These are phyloP conservation scores for Sphecodes monilicornis DNA, from an alignment of 2,888 invertebrate species.

Conservation along the genomic window DNA sequence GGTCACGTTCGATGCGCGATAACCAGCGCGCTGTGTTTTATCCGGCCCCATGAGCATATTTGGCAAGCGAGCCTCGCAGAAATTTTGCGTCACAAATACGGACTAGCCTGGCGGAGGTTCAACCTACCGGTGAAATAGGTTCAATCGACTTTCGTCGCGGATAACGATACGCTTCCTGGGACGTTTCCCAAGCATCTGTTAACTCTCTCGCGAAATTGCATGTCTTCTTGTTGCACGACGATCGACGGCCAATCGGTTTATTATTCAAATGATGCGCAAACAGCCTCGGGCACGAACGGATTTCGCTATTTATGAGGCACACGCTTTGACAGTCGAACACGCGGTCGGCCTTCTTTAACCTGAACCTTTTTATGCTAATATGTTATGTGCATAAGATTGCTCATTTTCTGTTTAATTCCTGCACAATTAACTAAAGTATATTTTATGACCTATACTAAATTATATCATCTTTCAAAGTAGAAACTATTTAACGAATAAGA, in stretches of 20 bases:
- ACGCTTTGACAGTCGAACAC: not conserved
- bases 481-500: not conserved
- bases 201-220: slow-evolving; percentile 14
- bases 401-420: not conserved
- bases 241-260: not conserved
- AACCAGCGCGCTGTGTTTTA: slow-evolving; percentile 55
- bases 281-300: not conserved
- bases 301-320: not conserved
- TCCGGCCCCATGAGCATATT: slow-evolving; percentile 56
- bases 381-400: not conserved
- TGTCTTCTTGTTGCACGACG: slow-evolving; percentile 7
- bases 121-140: slow-evolving; percentile 18
- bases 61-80: slow-evolving; percentile 53
- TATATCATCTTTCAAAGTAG: not conserved
- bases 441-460: not conserved
- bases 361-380: not conserved
- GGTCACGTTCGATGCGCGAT: slow-evolving; percentile 68
- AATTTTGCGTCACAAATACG: slow-evolving; percentile 44
- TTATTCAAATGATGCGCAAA: not conserved
- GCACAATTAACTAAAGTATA: not conserved
- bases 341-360: not conserved
- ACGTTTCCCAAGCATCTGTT: slow-evolving; percentile 19
- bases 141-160: slow-evolving; percentile 20
- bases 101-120: slow-evolving; percentile 45
- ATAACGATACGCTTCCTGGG: slow-evolving; percentile 27